Percentiles rank a stretch among this genome's conserved stretches.
phyloP scores from a whole-genome alignment of 2,113 vertebrate species.

The Seriola quinqueradiata region DNA sequence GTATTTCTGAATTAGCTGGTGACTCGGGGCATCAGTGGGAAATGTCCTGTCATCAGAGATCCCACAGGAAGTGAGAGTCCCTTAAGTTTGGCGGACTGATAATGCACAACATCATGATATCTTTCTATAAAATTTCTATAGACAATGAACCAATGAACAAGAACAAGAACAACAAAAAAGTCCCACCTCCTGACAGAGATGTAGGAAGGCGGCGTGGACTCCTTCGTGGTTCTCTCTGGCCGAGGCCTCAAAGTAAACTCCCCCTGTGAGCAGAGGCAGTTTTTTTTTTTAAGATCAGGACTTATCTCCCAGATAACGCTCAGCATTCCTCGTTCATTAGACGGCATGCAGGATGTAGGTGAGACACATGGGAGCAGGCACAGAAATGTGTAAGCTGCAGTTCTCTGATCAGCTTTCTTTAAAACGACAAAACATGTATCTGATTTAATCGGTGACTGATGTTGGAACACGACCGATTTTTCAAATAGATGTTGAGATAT shows the following conservation, averaged over 20 bases:
- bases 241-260: constrained; percentile 90
- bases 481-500: no score
- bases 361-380: neutral
- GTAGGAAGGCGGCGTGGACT: constrained; percentile 89
- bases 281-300: constrained; percentile 2
- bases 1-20: constrained; percentile 17
- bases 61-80: constrained; percentile 31
- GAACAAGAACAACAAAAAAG: neutral
- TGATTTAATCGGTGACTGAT: neutral
- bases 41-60: neutral
- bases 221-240: constrained; percentile 92
- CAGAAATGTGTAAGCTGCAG: neutral
- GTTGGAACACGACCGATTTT: neutral
- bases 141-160: neutral
- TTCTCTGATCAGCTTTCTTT: no score
- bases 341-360: constrained; percentile 27
- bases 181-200: constrained; percentile 90
- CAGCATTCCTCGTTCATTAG: constrained; percentile 52
- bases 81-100: neutral
- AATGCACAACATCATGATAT: neutral
- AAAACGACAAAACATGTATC: neutral
- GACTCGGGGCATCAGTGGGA: constrained; percentile 2
- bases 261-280: constrained; percentile 64
- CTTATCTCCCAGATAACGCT: constrained; percentile 39
- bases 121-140: neutral